phyloP scores from a whole-genome alignment of 2,888 invertebrate species.

The Limenitis camilla region DNA sequence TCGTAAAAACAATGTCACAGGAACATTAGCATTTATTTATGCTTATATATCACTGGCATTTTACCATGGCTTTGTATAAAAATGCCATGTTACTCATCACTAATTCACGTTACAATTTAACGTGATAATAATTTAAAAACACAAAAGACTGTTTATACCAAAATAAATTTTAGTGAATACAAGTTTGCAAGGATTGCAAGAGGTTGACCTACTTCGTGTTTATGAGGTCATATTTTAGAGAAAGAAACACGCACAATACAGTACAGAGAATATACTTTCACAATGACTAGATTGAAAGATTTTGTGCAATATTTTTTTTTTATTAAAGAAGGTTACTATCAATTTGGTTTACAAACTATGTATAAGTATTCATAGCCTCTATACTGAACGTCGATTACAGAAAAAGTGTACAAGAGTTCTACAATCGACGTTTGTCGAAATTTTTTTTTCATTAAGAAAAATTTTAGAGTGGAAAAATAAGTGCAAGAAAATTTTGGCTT shows the following conservation, averaged over 20 bases:
- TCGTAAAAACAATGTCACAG: constrained; percentile 21
- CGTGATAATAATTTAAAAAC: not conserved
- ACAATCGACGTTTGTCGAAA: no score
- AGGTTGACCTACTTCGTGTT: constrained; percentile 19
- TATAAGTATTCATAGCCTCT: no score
- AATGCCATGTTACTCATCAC: not conserved
- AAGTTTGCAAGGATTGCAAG: not conserved
- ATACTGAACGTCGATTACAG: no score
- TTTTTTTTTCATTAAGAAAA: no score
- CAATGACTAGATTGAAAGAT: not conserved
- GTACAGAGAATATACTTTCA: not conserved
- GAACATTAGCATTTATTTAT: constrained; percentile 18
- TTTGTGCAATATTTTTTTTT: not conserved
- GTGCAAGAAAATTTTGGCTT: no score
- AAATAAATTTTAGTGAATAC: not conserved
- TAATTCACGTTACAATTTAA: not conserved
- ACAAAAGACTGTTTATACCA: no score
- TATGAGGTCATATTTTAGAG: constrained; percentile 14
- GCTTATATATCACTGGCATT: constrained; percentile 4
- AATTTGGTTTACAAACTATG: no score
- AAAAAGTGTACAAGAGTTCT: no score
- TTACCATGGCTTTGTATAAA: not conserved
- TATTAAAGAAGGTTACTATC: no score
- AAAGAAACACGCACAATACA: constrained; percentile 11
- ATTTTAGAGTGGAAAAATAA: no score